These are phyloP conservation scores for Peromyscus attwateri DNA, from an alignment of 2,797 vertebrate species.

Conservation along the genomic window DNA sequence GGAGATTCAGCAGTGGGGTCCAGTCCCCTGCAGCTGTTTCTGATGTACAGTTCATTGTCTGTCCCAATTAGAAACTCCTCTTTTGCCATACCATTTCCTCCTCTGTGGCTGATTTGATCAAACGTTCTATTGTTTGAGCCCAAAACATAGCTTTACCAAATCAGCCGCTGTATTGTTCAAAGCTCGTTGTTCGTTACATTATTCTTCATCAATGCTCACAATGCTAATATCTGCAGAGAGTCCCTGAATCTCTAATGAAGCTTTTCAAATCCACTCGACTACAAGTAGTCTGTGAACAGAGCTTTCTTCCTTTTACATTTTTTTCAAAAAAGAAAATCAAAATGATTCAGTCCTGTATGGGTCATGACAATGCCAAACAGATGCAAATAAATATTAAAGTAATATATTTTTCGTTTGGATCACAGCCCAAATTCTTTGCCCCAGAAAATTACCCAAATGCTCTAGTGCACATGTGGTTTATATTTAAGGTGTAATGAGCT, in stretches of 20 bases:
- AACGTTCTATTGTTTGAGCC: slow-evolving; percentile 81
- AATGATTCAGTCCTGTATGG: slow-evolving; percentile 65
- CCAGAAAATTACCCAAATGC: slow-evolving; percentile 84
- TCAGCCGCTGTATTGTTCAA: slow-evolving; percentile 83
- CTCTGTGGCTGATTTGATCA: slow-evolving; percentile 83
- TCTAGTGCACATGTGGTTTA: slow-evolving; percentile 83
- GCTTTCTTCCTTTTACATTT: slow-evolving; percentile 62
- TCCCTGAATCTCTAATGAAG: slow-evolving; percentile 75
- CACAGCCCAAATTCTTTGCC: slow-evolving; percentile 82
- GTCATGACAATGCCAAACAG: slow-evolving; percentile 83
- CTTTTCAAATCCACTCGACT: slow-evolving; percentile 78
- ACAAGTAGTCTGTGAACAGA: slow-evolving; percentile 73
- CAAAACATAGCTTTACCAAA: slow-evolving; percentile 84
- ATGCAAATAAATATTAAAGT: slow-evolving; percentile 83
- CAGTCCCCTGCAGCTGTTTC: slow-evolving; percentile 82
- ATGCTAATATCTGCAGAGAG: slow-evolving; percentile 80
- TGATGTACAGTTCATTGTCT: slow-evolving; percentile 79
- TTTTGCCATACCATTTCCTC: slow-evolving; percentile 79
- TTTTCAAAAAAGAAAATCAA: slow-evolving; percentile 61
- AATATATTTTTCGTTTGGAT: slow-evolving; percentile 79
- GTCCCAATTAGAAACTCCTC: slow-evolving; percentile 83
- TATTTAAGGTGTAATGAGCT: slow-evolving; percentile 85
- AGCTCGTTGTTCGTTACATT: slow-evolving; percentile 78
- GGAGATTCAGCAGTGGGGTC: slow-evolving; percentile 73
- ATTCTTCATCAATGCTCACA: slow-evolving; percentile 80